A percentile compares a stretch with the other conserved stretches of the same genome.
Evolutionary conservation across 2,888 invertebrate genomes (phyloP).

Genomic region (Phanerotoma sp.): DNA sequence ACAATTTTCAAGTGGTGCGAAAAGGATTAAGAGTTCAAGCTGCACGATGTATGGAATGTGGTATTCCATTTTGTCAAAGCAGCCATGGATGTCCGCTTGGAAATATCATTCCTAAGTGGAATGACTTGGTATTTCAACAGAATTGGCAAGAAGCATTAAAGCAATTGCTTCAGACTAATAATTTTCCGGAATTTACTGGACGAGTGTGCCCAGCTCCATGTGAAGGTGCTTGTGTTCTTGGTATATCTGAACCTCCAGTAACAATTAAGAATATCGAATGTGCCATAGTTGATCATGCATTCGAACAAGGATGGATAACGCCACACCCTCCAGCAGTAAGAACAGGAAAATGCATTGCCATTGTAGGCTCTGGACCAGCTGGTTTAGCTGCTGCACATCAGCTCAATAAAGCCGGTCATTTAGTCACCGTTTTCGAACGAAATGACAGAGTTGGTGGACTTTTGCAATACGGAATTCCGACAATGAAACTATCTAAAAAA

Average conservation of each 20-base stretch:
- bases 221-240: slow-evolving; percentile 96
- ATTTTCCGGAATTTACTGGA: slow-evolving; percentile 98
- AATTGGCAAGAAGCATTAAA: slow-evolving; percentile 94
- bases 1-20: slow-evolving; percentile 81
- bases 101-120: slow-evolving; percentile 99
- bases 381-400: slow-evolving; percentile 96
- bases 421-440: slow-evolving; percentile 95
- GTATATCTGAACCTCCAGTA: slow-evolving; percentile 93
- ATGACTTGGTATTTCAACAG: slow-evolving; percentile 90
- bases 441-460: slow-evolving; percentile 95
- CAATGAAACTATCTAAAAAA: slow-evolving; percentile 96
- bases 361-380: slow-evolving; percentile 94
- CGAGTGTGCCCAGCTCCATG: slow-evolving; percentile 97
- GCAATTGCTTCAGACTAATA: slow-evolving; percentile 95
- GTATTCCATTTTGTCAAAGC: slow-evolving; percentile 97
- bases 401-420: slow-evolving; percentile 94
- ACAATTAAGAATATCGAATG: slow-evolving; percentile 99
- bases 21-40: slow-evolving; percentile 89
- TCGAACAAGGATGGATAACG: slow-evolving; percentile 91
- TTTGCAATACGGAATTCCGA: slow-evolving; percentile 97
- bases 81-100: slow-evolving; percentile 95
- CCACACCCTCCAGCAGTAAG: slow-evolving; percentile 75
- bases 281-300: slow-evolving; percentile 97
- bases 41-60: slow-evolving; percentile 98
- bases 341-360: slow-evolving; percentile 80